These are phyloP conservation scores for Agapornis roseicollis DNA, from an alignment of 2,113 vertebrate species.

Conservation along the genomic window DNA sequence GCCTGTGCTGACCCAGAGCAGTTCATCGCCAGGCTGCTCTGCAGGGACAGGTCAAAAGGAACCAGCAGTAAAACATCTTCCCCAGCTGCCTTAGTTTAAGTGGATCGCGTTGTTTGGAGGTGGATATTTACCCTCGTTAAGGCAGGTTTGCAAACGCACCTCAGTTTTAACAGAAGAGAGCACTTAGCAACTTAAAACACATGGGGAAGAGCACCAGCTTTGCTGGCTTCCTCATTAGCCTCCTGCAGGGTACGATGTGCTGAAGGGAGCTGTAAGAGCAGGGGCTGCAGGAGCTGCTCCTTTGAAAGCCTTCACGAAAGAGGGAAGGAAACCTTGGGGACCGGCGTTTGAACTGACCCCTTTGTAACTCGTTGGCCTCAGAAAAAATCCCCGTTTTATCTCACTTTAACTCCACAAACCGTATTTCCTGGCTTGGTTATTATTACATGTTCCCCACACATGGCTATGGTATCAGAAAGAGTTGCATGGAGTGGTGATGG, in stretches of 20 bases:
- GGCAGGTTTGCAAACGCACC: neutral
- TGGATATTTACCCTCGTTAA: neutral
- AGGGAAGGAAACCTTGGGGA: neutral
- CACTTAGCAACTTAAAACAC: neutral
- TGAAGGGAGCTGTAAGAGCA: neutral
- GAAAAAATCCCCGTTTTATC: neutral
- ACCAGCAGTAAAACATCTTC: neutral
- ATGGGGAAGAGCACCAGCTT: neutral
- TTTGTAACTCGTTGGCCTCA: neutral
- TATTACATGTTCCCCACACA: fast-evolving
- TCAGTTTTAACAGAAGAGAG: neutral
- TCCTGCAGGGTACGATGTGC: neutral
- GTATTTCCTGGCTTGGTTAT: fast-evolving
- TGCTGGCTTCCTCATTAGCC: neutral
- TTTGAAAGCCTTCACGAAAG: neutral
- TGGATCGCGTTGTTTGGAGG: fast-evolving
- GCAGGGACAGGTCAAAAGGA: fast-evolving
- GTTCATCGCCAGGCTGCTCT: neutral
- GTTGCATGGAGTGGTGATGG: fast-evolving
- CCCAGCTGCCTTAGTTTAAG: neutral
- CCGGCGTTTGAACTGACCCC: fast-evolving
- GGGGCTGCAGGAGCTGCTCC: neutral
- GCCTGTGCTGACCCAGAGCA: no score
- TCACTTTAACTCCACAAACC: neutral
- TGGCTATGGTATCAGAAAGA: fast-evolving